phyloP scores from a whole-genome alignment of 2,888 invertebrate genomes.

The Epiblema foenella region DNA sequence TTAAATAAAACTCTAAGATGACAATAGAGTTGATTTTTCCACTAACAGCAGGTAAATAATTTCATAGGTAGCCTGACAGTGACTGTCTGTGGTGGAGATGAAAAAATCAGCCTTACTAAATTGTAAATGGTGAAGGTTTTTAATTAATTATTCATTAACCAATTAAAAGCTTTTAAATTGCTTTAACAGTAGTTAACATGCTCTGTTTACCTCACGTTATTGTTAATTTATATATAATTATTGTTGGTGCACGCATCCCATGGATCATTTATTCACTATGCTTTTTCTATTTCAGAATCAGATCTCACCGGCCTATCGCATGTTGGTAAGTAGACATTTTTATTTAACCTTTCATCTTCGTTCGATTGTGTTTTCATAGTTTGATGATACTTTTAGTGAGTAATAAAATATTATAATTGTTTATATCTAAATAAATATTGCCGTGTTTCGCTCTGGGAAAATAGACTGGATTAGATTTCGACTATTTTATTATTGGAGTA shows the following conservation, averaged over 20 bases:
- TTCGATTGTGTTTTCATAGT: background rate
- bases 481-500: background rate
- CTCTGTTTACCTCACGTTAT: background rate
- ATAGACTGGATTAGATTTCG: background rate
- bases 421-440: too few relatives aligned
- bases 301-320: conserved; percentile 87
- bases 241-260: conserved; percentile 56
- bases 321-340: conserved; percentile 83
- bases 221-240: conserved; percentile 40
- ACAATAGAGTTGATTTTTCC: background rate
- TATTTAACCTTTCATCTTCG: conserved; percentile 39
- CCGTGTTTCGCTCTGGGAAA: too few relatives aligned
- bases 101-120: background rate
- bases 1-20: background rate
- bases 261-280: conserved; percentile 63
- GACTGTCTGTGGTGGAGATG: background rate
- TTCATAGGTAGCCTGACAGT: background rate
- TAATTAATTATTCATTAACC: background rate
- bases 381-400: background rate
- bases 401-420: background rate
- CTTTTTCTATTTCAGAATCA: conserved; percentile 84
- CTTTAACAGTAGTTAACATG: conserved; percentile 1
- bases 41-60: background rate
- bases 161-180: background rate
- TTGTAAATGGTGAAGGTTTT: conserved; percentile 1